Evolutionary conservation across 2,113 vertebrate genomes (phyloP), one percentile per base, ranked within the genome.

Genomic region (Bucco capensis): DNA sequence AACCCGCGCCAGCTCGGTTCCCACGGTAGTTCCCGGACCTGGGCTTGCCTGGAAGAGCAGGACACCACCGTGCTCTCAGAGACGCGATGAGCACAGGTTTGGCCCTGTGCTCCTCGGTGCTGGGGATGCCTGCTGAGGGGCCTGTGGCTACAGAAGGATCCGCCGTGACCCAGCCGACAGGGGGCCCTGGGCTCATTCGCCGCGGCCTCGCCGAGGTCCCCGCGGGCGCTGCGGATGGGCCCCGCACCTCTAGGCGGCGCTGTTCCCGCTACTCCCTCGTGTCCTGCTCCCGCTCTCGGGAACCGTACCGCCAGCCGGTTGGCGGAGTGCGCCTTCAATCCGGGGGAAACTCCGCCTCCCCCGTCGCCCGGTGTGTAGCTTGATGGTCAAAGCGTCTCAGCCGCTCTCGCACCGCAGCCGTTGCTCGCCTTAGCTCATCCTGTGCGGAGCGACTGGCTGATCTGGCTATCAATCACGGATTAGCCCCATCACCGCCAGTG

Each of bases 341-440:
- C 3, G 5, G 7, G 6, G 0, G 17, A 14, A 16, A 1, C 17
- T 5, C 70, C 77, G 74, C 73, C 81, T 18, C 0, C 6, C 12
- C 4, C 10, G 2, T 4, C 4, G 2, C 0, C 27, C 9, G 5
- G 8, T 19, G 12, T 3, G n/a, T 14, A 9, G 7, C 11, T 47
- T 37, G 47, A 87, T 89, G 69, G 88, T 77, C 46, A 21, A 2
- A 1, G 3, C 14, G 33, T 3, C 24, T 23, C 22, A 57, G 54
- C n/a, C 77, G 58, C 57, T 53, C 64, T 54, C 49, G 30, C 35
- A n/a, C 73, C 38, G 54, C 86, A 50, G 66, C 61, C 54, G 14
- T 31, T 27, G 5, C 58, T 37, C 28, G 10, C 35, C 7, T 6
- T 21, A 1, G 5, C 54, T 38, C n/a, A 7, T n/a, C 6, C 8